These are phyloP conservation scores for Geopemphigus sp. DNA, from an alignment of 1,140 invertebrate species.

Conservation along the genomic window DNA sequence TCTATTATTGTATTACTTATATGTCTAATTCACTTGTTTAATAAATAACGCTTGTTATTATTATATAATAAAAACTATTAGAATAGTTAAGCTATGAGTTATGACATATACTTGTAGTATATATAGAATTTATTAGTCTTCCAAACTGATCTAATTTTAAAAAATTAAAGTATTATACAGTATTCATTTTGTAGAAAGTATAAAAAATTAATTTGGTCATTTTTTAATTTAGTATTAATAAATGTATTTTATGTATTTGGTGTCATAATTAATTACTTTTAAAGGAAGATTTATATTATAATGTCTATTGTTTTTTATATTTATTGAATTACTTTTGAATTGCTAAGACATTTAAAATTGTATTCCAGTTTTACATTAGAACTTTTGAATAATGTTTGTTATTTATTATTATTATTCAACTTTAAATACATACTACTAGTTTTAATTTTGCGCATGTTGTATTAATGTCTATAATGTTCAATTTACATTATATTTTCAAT, in stretches of 20 bases:
- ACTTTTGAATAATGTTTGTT: background rate
- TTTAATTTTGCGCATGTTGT: background rate
- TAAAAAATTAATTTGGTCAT: no score
- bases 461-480: background rate
- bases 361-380: background rate
- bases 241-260: background rate
- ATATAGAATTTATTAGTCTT: slow-evolving; percentile 21
- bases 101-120: background rate
- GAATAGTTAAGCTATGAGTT: background rate
- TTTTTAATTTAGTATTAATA: background rate
- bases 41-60: background rate
- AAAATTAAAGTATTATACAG: background rate
- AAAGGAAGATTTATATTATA: background rate
- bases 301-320: background rate
- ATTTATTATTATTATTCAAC: slow-evolving; percentile 4
- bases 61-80: slow-evolving; percentile 16
- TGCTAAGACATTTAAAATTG: background rate
- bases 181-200: no score
- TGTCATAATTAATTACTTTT: no score
- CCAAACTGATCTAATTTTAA: background rate
- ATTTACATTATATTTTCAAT: slow-evolving; percentile 5
- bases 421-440: background rate
- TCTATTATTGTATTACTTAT: background rate
- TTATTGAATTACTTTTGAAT: background rate
- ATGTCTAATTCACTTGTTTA: background rate